These are phyloP conservation scores for Zaprionus lineosus DNA, from an alignment of 2,888 invertebrate species.

Conservation along the genomic window DNA sequence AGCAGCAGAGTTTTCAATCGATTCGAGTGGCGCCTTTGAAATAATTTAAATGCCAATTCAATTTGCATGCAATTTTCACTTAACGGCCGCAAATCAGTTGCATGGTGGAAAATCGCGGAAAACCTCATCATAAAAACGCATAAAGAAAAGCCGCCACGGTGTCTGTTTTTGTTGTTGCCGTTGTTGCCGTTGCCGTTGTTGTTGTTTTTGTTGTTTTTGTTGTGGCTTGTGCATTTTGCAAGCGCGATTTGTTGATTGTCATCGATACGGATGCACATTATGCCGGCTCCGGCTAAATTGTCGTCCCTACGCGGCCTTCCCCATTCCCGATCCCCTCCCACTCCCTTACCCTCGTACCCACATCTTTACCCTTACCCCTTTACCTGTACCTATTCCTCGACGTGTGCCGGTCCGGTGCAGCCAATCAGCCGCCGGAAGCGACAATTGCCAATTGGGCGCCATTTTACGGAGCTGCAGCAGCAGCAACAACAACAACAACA, in stretches of 20 bases:
- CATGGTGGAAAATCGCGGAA: constrained; percentile 12
- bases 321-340: no score
- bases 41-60: constrained; percentile 66
- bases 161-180: constrained; percentile 9
- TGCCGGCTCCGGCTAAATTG: constrained; percentile 41
- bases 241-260: constrained; percentile 69
- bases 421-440: constrained; percentile 72
- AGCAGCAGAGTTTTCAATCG: constrained; percentile 54
- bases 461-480: constrained; percentile 50
- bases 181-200: constrained; percentile 18
- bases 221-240: constrained; percentile 63
- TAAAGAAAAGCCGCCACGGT: constrained; percentile 39
- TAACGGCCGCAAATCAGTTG: constrained; percentile 65
- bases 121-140: constrained; percentile 64
- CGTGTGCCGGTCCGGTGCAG: constrained; percentile 40
- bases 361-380: background rate
- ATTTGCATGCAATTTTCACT: constrained; percentile 65
- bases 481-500: constrained; percentile 29
- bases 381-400: constrained; percentile 19
- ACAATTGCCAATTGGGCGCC: constrained; percentile 75
- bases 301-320: background rate
- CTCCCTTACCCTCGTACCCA: background rate
- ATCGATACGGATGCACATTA: constrained; percentile 74
- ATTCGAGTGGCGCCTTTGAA: constrained; percentile 54
- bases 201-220: constrained; percentile 22